These are phyloP conservation scores for Calosoma granatense DNA, from an alignment of 1,140 invertebrate species.

Conservation along the genomic window DNA sequence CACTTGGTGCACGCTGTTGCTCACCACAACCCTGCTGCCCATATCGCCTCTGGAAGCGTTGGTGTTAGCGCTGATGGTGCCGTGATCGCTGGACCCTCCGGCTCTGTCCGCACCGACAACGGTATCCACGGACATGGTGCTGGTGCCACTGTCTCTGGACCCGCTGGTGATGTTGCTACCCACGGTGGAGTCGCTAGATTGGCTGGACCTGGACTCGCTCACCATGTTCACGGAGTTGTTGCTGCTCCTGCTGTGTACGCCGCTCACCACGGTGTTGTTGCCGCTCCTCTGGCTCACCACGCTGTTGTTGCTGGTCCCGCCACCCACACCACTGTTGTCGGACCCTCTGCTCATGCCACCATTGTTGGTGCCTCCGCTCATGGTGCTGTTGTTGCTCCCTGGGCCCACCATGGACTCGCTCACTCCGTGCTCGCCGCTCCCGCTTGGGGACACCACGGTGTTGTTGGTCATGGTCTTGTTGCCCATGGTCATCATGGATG, in stretches of 20 bases:
- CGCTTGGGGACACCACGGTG: neutral
- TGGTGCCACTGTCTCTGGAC: neutral
- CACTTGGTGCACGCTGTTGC: neutral
- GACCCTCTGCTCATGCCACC: neutral
- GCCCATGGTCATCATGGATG: slow-evolving; percentile 4
- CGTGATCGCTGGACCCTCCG: neutral
- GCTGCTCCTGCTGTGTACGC: neutral
- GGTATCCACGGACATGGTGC: neutral
- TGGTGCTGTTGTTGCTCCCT: neutral
- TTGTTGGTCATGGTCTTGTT: slow-evolving; percentile 1
- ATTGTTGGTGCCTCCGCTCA: neutral
- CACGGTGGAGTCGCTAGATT: neutral
- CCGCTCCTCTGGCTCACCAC: neutral
- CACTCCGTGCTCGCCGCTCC: neutral
- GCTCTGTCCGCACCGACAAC: neutral
- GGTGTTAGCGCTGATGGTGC: neutral
- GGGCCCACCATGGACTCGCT: neutral
- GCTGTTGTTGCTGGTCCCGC: neutral
- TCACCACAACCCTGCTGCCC: neutral
- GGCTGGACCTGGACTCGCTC: neutral
- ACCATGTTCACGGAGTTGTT: neutral
- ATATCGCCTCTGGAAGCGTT: neutral
- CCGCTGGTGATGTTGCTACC: neutral
- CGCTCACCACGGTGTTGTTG: neutral
- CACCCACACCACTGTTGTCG: neutral